phyloP scores from a whole-genome alignment of 1,140 invertebrate genomes.

The Anadara kagoshimensis region DNA sequence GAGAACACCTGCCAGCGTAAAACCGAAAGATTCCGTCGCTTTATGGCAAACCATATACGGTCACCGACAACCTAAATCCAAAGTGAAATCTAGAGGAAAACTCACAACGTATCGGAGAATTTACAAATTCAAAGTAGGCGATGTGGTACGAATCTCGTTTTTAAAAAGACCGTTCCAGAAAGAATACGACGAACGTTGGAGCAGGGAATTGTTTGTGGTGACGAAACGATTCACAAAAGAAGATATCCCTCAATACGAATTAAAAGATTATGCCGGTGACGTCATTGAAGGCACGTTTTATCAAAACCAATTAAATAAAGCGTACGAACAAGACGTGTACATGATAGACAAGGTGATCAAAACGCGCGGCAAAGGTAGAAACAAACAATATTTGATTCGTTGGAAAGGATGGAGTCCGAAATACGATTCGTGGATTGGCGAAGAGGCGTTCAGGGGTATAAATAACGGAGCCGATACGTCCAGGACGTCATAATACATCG shows the following conservation, averaged over 20 bases:
- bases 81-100: background rate
- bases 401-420: slow-evolving; percentile 25
- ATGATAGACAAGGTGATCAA: slow-evolving; percentile 20
- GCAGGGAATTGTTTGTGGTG: slow-evolving; percentile 27
- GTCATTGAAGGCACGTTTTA: slow-evolving; percentile 21
- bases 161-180: slow-evolving; percentile 23
- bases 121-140: slow-evolving; percentile 32
- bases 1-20: slow-evolving; percentile 13
- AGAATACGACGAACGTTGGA: slow-evolving; percentile 36
- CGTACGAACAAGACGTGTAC: slow-evolving; percentile 12
- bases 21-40: slow-evolving; percentile 23
- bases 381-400: slow-evolving; percentile 12
- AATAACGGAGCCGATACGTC: background rate
- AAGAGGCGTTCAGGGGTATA: slow-evolving; percentile 7
- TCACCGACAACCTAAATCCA: background rate
- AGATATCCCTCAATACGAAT: slow-evolving; percentile 19
- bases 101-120: background rate
- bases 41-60: slow-evolving; percentile 3
- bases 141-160: slow-evolving; percentile 20
- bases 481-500: background rate
- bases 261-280: slow-evolving; percentile 39
- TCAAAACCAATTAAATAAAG: slow-evolving; percentile 27
- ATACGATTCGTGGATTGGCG: slow-evolving; percentile 23
- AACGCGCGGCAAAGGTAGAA: background rate
- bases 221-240: slow-evolving; percentile 9